Percentiles rank a stretch among this genome's conserved stretches.
These are phyloP conservation scores for Henricia sp. DNA, from an alignment of 53 echinoderm and acorn worm species.

Conservation along the genomic window DNA sequence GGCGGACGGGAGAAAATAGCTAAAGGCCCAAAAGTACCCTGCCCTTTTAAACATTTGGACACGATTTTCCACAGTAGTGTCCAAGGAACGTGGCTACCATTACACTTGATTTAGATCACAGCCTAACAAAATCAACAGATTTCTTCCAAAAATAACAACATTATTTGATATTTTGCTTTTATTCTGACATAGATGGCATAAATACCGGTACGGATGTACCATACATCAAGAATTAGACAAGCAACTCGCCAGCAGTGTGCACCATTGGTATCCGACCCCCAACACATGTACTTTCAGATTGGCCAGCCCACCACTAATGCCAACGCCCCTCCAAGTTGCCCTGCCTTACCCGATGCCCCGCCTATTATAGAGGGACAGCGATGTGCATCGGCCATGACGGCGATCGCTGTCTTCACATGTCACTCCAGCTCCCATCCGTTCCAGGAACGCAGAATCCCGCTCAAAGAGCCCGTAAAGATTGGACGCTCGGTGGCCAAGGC, in stretches of 20 bases:
- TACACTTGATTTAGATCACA: too few relatives aligned
- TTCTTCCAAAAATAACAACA: too few relatives aligned
- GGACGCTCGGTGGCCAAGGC: constrained; percentile 97
- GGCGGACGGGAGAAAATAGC: too few relatives aligned
- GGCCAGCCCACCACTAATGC: not conserved
- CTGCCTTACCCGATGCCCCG: not conserved
- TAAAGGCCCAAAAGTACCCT: too few relatives aligned
- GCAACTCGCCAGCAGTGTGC: not conserved
- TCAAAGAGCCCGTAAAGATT: constrained; percentile 97
- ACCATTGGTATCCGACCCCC: not conserved
- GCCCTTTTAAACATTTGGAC: too few relatives aligned
- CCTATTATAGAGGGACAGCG: constrained; percentile 9
- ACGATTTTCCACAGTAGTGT: too few relatives aligned
- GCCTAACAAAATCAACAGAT: too few relatives aligned
- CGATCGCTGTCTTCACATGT: constrained; percentile 93
- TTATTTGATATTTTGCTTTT: not conserved
- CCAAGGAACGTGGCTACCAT: too few relatives aligned
- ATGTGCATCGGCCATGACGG: constrained; percentile 86
- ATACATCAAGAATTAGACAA: not conserved
- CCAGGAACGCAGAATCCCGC: constrained; percentile 87
- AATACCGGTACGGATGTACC: not conserved
- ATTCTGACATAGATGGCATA: not conserved
- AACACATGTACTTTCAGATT: not conserved
- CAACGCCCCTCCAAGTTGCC: not conserved
- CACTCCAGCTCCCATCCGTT: constrained; percentile 98